phyloP scores from a whole-genome alignment of 2,797 vertebrate genomes.

The Eleutherodactylus coqui region DNA sequence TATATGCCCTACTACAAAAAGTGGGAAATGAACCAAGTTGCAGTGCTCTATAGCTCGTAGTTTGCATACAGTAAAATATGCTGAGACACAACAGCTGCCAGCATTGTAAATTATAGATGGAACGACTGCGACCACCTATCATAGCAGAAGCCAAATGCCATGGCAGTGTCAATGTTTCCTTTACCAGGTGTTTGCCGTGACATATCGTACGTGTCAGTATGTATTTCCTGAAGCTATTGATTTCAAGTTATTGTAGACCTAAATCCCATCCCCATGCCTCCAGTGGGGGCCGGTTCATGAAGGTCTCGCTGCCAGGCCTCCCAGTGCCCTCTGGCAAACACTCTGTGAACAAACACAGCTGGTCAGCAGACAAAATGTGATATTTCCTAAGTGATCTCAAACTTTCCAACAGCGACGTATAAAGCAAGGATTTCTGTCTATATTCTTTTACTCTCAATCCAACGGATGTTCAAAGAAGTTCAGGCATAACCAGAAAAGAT shows the following conservation, averaged over 20 bases:
- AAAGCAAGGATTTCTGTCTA: constrained; percentile 2
- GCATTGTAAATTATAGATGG: not conserved
- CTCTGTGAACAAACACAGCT: constrained; percentile 39
- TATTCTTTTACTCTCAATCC: not conserved
- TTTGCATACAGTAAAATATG: not conserved
- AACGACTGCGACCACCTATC: not conserved
- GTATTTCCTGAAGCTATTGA: constrained; percentile 19
- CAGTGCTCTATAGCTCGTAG: not conserved
- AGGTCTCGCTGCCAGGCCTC: constrained; percentile 28
- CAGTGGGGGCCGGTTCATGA: constrained; percentile 28
- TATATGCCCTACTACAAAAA: not conserved
- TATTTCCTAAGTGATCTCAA: constrained; percentile 31
- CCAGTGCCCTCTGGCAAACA: constrained; percentile 27
- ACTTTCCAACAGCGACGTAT: not conserved
- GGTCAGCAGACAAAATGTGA: constrained; percentile 16
- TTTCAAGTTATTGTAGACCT: constrained; percentile 18
- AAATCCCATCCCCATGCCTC: constrained; percentile 11
- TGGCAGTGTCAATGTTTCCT: constrained; percentile 2
- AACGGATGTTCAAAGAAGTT: constrained; percentile 19
- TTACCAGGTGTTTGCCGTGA: constrained; percentile 14
- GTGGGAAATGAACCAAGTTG: not conserved
- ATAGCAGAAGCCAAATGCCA: not conserved
- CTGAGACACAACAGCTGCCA: not conserved
- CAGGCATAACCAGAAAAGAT: not conserved
- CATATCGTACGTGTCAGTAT: constrained; percentile 34